phyloP scores from a whole-genome alignment of 2,888 invertebrate genomes.

The Synanthedon tipuliformis region DNA sequence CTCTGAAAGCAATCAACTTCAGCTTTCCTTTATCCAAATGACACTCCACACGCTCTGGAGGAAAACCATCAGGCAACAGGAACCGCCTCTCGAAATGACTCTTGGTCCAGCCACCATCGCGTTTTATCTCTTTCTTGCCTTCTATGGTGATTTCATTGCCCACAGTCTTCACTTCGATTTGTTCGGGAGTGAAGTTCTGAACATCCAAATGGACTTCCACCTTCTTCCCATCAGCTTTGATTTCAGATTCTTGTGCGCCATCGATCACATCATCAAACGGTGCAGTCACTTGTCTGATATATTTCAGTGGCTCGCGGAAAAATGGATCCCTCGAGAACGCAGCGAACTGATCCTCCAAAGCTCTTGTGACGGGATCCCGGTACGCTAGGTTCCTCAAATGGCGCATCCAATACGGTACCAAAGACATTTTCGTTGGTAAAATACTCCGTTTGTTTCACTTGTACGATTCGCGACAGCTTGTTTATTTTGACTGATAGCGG shows the following conservation, averaged over 20 bases:
- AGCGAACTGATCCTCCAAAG: slow-evolving; percentile 45
- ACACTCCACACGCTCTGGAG: slow-evolving; percentile 78
- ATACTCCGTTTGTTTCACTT: slow-evolving; percentile 5
- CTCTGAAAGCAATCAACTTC: slow-evolving; percentile 74
- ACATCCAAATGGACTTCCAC: slow-evolving; percentile 82
- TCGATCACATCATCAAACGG: slow-evolving; percentile 39
- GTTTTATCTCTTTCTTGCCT: slow-evolving; percentile 82
- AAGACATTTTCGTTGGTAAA: slow-evolving; percentile 38
- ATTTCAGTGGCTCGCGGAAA: slow-evolving; percentile 51
- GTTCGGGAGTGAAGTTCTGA: slow-evolving; percentile 82
- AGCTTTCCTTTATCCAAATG: slow-evolving; percentile 82
- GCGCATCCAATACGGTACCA: slow-evolving; percentile 55
- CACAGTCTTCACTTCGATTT: slow-evolving; percentile 81
- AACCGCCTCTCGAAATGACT: slow-evolving; percentile 83
- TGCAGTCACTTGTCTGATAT: slow-evolving; percentile 29
- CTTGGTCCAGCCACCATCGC: slow-evolving; percentile 79
- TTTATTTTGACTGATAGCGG: slow-evolving; percentile 20
- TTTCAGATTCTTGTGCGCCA: slow-evolving; percentile 65
- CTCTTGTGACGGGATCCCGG: slow-evolving; percentile 40
- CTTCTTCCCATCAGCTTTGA: slow-evolving; percentile 73
- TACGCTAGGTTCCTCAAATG: slow-evolving; percentile 46
- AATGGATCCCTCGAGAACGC: slow-evolving; percentile 47
- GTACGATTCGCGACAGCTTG: slow-evolving; percentile 13
- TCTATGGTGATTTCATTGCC: slow-evolving; percentile 80
- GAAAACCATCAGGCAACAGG: slow-evolving; percentile 79